A percentile compares a stretch with the other conserved stretches of the same genome.
Evolutionary conservation across 2,888 invertebrate species (phyloP).

Genomic region (Tetragonisca angustula): DNA sequence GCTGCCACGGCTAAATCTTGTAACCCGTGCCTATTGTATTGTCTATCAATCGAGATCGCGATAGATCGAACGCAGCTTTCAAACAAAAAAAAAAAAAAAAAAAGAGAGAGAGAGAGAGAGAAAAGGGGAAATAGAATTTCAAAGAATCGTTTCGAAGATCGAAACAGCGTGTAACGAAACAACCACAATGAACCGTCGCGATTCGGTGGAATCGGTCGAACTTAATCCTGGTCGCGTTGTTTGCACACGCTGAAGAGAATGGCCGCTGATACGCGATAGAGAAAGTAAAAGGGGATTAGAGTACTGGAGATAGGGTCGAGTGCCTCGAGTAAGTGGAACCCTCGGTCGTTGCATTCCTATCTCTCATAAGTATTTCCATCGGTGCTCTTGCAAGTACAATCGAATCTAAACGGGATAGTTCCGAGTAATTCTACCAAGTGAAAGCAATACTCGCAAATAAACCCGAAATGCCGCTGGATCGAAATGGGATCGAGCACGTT

Average conservation of each 20-base stretch:
- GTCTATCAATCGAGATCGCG: not conserved
- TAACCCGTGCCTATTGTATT: not conserved
- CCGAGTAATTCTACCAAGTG: no score
- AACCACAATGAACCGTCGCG: not conserved
- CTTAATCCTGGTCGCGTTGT: conserved; percentile 26
- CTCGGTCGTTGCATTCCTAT: no score
- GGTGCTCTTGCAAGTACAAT: no score
- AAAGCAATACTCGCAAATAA: no score
- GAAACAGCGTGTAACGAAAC: not conserved
- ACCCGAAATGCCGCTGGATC: no score
- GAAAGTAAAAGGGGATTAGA: not conserved
- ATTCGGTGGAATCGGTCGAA: conserved; percentile 3
- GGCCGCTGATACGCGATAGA: not conserved
- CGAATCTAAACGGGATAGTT: no score
- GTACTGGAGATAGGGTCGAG: not conserved
- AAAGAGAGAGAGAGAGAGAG: not conserved
- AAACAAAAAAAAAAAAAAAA: not conserved
- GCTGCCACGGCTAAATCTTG: not conserved
- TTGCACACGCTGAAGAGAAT: conserved; percentile 23
- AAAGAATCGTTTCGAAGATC: not conserved
- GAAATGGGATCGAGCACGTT: conserved; percentile 1
- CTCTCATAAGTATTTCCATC: no score
- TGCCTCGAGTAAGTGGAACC: not conserved
- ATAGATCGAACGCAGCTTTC: not conserved
- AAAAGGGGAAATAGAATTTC: not conserved